phyloP scores from a whole-genome alignment of 2,797 vertebrate species.

The Bovichtus variegatus region DNA sequence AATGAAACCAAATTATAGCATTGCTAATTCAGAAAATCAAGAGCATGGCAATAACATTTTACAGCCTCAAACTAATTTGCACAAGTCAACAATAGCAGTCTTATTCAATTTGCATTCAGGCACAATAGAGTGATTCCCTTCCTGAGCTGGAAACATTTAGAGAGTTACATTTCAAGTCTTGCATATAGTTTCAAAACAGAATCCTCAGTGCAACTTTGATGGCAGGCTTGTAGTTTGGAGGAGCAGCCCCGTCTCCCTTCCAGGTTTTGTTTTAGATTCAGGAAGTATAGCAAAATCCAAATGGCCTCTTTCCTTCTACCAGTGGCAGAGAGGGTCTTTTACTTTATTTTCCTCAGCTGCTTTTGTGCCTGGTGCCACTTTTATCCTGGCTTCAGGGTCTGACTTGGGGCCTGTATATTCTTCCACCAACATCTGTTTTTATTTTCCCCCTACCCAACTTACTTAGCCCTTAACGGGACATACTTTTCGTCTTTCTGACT shows the following conservation, averaged over 20 bases:
- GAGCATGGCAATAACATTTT: constrained; percentile 29
- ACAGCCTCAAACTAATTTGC: constrained; percentile 20
- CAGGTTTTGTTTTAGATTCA: constrained; percentile 45
- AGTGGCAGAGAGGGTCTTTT: constrained; percentile 15
- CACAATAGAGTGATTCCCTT: constrained; percentile 2
- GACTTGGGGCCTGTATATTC: constrained; percentile 23
- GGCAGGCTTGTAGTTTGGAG: constrained; percentile 23
- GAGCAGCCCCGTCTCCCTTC: background rate
- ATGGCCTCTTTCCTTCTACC: constrained; percentile 6
- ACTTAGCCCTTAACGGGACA: constrained; percentile 38
- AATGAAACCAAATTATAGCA: constrained; percentile 22
- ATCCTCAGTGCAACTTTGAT: constrained; percentile 25
- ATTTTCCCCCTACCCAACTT: constrained; percentile 18
- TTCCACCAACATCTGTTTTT: constrained; percentile 60
- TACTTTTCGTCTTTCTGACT: constrained; percentile 42
- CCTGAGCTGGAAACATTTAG: constrained; percentile 8
- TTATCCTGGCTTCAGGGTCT: constrained; percentile 47
- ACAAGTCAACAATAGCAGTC: constrained; percentile 28
- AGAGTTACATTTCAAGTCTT: constrained; percentile 6
- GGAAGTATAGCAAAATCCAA: constrained; percentile 20
- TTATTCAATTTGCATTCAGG: constrained; percentile 17
- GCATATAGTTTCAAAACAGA: constrained; percentile 10
- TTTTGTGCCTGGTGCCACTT: constrained; percentile 45
- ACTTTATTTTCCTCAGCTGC: constrained; percentile 38
- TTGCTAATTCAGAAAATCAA: constrained; percentile 16